Evolutionary conservation across 2,888 invertebrate genomes (phyloP).

Genomic region (Julus scandinavius): DNA sequence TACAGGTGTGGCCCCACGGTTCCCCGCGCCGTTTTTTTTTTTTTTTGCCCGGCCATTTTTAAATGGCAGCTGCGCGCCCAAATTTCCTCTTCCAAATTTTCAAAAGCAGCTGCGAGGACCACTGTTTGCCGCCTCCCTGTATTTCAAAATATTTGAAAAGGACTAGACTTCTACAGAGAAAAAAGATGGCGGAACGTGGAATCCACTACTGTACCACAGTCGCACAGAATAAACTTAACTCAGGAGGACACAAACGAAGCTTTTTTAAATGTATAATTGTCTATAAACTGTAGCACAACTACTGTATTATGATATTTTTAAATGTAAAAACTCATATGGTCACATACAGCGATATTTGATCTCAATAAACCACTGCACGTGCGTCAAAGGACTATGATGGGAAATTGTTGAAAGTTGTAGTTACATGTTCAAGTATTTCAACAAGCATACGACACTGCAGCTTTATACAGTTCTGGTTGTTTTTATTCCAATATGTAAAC

Average conservation of each 20-base stretch:
- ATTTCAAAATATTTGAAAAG: neutral
- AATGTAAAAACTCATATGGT: neutral
- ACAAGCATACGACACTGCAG: too few relatives aligned
- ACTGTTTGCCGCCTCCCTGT: neutral
- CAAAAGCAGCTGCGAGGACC: constrained; percentile 27
- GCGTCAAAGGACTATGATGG: neutral
- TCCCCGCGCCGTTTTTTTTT: constrained; percentile 17
- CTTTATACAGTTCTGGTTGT: too few relatives aligned
- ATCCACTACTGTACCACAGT: neutral
- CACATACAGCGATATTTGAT: neutral
- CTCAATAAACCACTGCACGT: neutral
- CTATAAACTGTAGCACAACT: too few relatives aligned
- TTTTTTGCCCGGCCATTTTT: constrained; percentile 49
- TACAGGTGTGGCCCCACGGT: constrained; percentile 53
- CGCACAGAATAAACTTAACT: neutral
- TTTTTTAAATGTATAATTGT: neutral
- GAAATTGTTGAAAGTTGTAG: neutral
- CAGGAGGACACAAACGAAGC: neutral
- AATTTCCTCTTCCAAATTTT: constrained; percentile 34
- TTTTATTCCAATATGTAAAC: too few relatives aligned
- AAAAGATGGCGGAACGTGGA: constrained; percentile 30
- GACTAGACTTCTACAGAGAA: neutral
- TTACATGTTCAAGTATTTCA: neutral
- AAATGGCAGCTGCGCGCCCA: constrained; percentile 52
- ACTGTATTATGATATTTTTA: neutral